A percentile compares a stretch with the other conserved stretches of the same genome.
phyloP scores from a whole-genome alignment of 2,797 vertebrate species.

The Morus bassanus region DNA sequence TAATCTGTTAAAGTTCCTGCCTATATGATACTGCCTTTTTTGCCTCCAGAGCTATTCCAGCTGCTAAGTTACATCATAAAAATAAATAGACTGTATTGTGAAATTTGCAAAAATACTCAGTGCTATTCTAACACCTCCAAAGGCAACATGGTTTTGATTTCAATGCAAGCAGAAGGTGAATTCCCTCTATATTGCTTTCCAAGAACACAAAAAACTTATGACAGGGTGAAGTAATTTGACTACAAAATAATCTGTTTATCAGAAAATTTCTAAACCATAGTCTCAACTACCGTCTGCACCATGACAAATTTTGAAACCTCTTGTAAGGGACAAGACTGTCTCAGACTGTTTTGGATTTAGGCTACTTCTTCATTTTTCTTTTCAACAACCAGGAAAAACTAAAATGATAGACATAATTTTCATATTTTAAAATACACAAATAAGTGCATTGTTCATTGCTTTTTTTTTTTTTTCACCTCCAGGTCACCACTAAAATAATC shows the following conservation, averaged over 20 bases:
- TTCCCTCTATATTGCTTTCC: background rate
- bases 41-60: background rate
- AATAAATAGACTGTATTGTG: background rate
- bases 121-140: background rate
- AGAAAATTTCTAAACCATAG: background rate
- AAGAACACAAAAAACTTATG: background rate
- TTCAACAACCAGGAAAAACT: background rate
- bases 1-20: background rate
- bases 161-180: background rate
- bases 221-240: background rate
- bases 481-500: background rate
- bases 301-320: background rate
- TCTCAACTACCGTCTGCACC: background rate
- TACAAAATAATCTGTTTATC: background rate
- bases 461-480: background rate
- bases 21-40: background rate
- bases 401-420: background rate
- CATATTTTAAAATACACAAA: background rate
- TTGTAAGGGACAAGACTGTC: background rate
- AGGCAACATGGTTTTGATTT: background rate
- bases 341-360: background rate
- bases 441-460: background rate
- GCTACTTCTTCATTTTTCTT: background rate
- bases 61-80: background rate
- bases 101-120: background rate